A percentile compares a stretch with the other conserved stretches of the same genome.
These are phyloP conservation scores for Stenoptilia bipunctidactyla DNA, from an alignment of 2,888 invertebrate species.

Conservation along the genomic window DNA sequence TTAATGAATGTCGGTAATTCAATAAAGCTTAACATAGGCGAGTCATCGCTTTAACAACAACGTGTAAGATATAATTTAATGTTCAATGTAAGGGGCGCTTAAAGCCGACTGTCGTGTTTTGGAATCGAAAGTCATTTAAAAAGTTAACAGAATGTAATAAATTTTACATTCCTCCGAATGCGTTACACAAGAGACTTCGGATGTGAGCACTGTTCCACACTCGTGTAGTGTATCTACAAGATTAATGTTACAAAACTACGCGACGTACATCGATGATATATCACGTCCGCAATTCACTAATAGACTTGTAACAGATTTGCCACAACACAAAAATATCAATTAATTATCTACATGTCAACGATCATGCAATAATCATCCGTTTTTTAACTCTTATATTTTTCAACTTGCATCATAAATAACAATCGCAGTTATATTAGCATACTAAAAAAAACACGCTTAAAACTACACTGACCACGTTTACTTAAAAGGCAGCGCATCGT, in stretches of 20 bases:
- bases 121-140: constrained; percentile 43
- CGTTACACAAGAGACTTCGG: neutral
- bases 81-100: constrained; percentile 9
- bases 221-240: too few species aligned
- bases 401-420: too few species aligned
- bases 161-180: constrained; percentile 29
- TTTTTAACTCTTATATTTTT: too few species aligned
- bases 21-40: constrained; percentile 14
- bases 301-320: too few species aligned
- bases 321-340: too few species aligned
- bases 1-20: constrained; percentile 17
- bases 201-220: neutral
- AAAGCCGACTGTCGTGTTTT: constrained; percentile 31
- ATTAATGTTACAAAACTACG: too few species aligned
- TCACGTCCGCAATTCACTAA: too few species aligned
- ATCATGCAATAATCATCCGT: too few species aligned
- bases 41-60: constrained; percentile 1
- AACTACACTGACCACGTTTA: neutral
- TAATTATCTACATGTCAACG: too few species aligned
- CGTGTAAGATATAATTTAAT: too few species aligned
- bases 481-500: constrained; percentile 24
- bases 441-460: neutral
- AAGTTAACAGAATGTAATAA: constrained; percentile 46
- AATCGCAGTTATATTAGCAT: too few species aligned
- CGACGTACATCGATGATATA: too few species aligned